Evolutionary conservation across 2,797 vertebrate genomes (phyloP).

Genomic region (Premnoplex brunnescens): DNA sequence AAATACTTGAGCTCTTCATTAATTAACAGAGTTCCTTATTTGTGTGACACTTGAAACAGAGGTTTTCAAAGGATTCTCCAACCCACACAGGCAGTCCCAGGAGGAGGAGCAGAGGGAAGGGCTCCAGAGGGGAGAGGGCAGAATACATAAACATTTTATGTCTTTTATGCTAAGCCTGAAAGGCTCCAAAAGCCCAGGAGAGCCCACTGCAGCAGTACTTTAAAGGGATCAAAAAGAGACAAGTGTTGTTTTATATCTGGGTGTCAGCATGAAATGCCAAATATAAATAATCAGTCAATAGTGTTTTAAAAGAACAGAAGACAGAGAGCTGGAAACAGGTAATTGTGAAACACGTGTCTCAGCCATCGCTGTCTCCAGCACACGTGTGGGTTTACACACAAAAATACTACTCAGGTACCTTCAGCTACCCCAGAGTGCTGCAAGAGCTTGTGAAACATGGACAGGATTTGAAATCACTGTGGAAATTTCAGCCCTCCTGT

Average conservation of each 20-base stretch:
- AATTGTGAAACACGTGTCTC: background rate
- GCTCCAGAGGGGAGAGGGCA: background rate
- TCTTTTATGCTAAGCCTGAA: constrained; percentile 3
- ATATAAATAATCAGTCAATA: background rate
- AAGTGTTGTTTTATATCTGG: background rate
- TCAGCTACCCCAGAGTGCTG: background rate
- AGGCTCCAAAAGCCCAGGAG: constrained; percentile 26
- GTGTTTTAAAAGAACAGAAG: background rate
- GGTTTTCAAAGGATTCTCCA: background rate
- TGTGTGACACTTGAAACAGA: background rate
- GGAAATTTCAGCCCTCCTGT: background rate
- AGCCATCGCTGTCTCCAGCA: background rate
- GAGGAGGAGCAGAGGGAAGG: background rate
- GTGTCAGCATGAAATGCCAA: background rate
- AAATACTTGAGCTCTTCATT: background rate
- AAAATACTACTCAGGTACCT: background rate
- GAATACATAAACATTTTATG: background rate
- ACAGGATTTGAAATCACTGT: accelerated
- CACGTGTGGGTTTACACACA: background rate
- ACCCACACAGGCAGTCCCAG: background rate
- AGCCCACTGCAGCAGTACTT: background rate
- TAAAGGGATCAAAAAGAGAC: background rate
- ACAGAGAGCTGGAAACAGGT: background rate
- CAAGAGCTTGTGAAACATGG: accelerated
- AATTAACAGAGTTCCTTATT: background rate